Base-by-base conservation (phyloP, 2,797 vertebrate species). In the Luscinia luscinia region DNA sequence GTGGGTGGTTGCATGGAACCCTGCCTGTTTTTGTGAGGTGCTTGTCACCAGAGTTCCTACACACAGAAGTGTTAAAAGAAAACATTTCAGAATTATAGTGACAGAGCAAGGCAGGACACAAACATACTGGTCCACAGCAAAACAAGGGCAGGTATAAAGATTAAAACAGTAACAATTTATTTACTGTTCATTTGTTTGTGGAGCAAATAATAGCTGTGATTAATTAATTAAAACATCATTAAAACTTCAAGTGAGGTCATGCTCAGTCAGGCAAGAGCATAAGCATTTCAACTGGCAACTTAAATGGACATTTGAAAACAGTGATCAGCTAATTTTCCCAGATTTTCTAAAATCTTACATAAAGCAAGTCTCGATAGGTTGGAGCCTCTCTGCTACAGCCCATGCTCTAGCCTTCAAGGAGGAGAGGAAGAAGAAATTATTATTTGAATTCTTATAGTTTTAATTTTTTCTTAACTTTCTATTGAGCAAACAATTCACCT, bases 151-250 rank as follows among this genome's bases (percentile, higher is more conserved):
- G 21, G 15, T 32, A 21, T 52, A 58, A 84, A 72, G 73, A 57
- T n/a, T 59, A 38, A 76, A 84, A 43, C 49, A 45, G 7, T 12
- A 59, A 36, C 58, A 41, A 72, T 43, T 72, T 15, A 15, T 73
- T 57, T 80, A 34, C 63, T 68, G 27, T 70, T 86, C 4, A 8
- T 46, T 51, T 79, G 41, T 16, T 7, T 75, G 38, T 43, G 38
- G 69, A 88, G 16, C 69, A 78, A 72, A 41, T 78, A 9, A 76
- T 16, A n/a, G 27, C 70, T 90, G 20, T 38, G 20, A 85, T 78
- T 63, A 79, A 84, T 90, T 86, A 55, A 92, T 94, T 92, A 79
- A 78, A 89, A 73, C 17, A 40, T 62, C 12, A 67, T 82, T 83
- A 87, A 63, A 85, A 81, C 22, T 75, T 55, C 4, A 54, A 27